Evolutionary conservation across 2,888 invertebrate species (phyloP).

Genomic region (Abrostola triplasia): DNA sequence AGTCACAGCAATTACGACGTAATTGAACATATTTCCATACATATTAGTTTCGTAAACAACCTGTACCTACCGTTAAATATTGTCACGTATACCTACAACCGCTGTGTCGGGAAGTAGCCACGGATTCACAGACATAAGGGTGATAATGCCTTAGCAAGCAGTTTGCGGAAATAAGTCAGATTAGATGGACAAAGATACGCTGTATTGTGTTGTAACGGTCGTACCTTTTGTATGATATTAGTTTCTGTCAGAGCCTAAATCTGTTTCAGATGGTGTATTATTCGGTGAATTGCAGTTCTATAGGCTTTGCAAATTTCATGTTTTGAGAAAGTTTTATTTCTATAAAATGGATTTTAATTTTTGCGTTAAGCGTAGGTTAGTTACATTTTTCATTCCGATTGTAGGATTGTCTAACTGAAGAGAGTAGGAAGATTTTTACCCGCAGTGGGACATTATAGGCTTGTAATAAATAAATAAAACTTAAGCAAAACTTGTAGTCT

Average conservation of each 20-base stretch:
- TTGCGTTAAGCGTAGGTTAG: too few species aligned
- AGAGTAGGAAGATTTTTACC: too few species aligned
- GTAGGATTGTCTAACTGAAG: too few species aligned
- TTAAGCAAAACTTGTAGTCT: too few species aligned
- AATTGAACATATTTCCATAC: conserved; percentile 8
- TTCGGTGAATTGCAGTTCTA: neutral
- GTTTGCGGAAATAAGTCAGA: conserved; percentile 35
- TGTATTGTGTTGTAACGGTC: conserved; percentile 16
- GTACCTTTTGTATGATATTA: neutral
- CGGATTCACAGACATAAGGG: conserved; percentile 14
- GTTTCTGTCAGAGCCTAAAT: neutral
- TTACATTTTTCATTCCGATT: too few species aligned
- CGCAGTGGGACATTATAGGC: too few species aligned
- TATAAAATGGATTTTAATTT: too few species aligned
- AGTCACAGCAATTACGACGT: neutral
- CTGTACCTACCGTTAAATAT: conserved; percentile 4
- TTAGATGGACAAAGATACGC: conserved; percentile 32
- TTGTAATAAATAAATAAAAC: too few species aligned
- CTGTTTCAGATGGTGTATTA: neutral
- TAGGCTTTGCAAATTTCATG: too few species aligned
- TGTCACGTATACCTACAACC: conserved; percentile 6
- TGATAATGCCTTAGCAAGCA: conserved; percentile 21
- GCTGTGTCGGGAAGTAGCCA: conserved; percentile 7
- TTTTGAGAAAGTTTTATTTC: too few species aligned
- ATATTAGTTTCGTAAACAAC: neutral